Evolutionary conservation across 2,888 invertebrate species (phyloP).

Genomic region (Geotrupes spiniger): DNA sequence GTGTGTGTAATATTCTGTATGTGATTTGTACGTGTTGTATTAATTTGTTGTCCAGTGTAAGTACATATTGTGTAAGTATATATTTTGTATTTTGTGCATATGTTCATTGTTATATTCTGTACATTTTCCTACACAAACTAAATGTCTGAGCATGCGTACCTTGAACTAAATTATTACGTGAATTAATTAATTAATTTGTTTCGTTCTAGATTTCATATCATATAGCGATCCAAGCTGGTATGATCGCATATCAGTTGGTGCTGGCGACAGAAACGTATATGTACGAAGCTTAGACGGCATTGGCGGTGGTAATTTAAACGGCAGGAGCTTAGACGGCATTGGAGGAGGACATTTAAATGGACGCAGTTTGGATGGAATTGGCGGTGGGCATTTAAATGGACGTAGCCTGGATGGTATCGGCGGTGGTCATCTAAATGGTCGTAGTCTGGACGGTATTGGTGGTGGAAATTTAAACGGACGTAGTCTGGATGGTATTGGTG

Average conservation of each 20-base stretch:
- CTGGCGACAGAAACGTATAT: slow-evolving; percentile 27
- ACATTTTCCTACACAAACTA: no score
- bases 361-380: slow-evolving; percentile 20
- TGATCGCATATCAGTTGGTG: slow-evolving; percentile 22
- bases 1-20: no score
- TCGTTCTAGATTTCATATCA: no score
- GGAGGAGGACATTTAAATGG: slow-evolving; percentile 19
- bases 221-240: slow-evolving; percentile 6
- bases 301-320: slow-evolving; percentile 24
- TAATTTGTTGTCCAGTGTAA: no score
- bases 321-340: slow-evolving; percentile 15
- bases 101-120: no score
- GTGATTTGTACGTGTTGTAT: no score
- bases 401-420: slow-evolving; percentile 16
- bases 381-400: slow-evolving; percentile 14
- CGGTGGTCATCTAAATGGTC: slow-evolving; percentile 18
- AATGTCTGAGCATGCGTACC: no score
- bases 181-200: no score
- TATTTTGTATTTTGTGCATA: no score
- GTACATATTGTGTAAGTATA: no score
- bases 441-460: slow-evolving; percentile 23
- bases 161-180: no score
- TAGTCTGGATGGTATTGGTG: slow-evolving; percentile 16
- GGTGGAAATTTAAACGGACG: slow-evolving; percentile 22
- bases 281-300: slow-evolving; percentile 26